Percentiles rank a stretch among this genome's conserved stretches.
Evolutionary conservation across 53 echinoderm and acorn worm genomes (phyloP).

Genomic region (Apostichopus leukothele): DNA sequence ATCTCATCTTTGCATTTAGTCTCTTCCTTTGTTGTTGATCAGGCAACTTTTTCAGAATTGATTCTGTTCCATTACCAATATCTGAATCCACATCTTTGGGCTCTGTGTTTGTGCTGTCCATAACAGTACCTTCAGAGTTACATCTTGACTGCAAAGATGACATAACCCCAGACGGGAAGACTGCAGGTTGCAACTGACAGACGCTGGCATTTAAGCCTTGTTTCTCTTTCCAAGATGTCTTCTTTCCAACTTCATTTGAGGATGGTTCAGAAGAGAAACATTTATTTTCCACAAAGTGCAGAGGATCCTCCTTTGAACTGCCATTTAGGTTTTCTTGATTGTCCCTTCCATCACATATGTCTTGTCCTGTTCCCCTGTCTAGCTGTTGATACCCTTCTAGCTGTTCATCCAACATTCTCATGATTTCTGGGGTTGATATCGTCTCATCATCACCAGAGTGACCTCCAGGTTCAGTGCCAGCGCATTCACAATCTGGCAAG

Average conservation of each 20-base stretch:
- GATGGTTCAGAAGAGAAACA: too few species aligned
- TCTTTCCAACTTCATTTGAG: too few species aligned
- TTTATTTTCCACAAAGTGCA: too few species aligned
- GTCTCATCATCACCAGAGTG: neutral
- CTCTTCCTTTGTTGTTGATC: neutral
- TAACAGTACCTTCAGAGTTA: neutral
- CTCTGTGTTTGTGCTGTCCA: neutral
- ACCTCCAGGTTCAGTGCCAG: neutral
- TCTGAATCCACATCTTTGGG: neutral
- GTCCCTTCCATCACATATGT: neutral
- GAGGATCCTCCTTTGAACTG: too few species aligned
- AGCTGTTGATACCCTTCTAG: neutral
- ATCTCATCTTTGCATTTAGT: neutral
- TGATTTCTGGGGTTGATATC: slow-evolving; percentile 30
- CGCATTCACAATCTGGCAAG: neutral
- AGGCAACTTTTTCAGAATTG: neutral
- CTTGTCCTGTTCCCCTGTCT: neutral
- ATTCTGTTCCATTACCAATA: neutral
- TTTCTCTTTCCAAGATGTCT: too few species aligned
- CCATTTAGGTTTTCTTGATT: neutral
- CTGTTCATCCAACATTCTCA: slow-evolving; percentile 36
- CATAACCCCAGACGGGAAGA: neutral
- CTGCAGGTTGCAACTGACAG: neutral
- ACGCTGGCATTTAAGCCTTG: too few species aligned
- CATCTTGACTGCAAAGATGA: neutral